Base-by-base conservation (phyloP, 2,113 vertebrate genomes). In the Peromyscus polionotus region DNA sequence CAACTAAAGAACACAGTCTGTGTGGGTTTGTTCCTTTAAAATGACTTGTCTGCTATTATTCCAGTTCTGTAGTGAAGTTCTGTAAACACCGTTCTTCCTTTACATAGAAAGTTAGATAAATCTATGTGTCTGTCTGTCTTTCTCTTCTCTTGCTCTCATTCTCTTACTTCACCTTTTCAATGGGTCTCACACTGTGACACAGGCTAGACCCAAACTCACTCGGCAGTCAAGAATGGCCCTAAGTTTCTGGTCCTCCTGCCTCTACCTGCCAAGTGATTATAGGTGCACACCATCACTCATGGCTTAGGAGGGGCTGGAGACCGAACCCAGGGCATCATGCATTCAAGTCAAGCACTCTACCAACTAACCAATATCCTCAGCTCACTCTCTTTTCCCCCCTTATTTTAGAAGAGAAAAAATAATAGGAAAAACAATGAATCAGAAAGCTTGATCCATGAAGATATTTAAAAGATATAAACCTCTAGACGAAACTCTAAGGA, bases 351-450 rank as follows among this genome's bases (percentile, higher is more conserved):
- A 73, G 86, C 68, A 73, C 36, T 88, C 7, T n/a, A 72, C 48
- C 19, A 88, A 72, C 31, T 88, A 51, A 72, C 45, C 86, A n/a
- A 28, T 26, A 57, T n/a, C 86, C 48, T 54, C 48, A 83, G 3
- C 3, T 73, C 57, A 67, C 36, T 51, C 42, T 51, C 48, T 76
- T 73, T 93, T 42, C 3, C n/a, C 72, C n/a, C 51, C 9, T 67
- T 84, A 93, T 51, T 76, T 86, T 89, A 10, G 36, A 93, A 95
- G 48, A 91, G 6, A 95, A 93, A 96, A 90, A 61, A 24, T 61
- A 51, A 24, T 4, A 76, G 22, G 48, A 59, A 95, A 88, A 88
- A 80, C 7, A 90, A n/a, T 65, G 24, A 95, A 92, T 83, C 20
- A 87, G 92, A 96, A 92, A 89, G 28, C 42, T 90, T 39, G 26